Percentiles rank a stretch among this genome's conserved stretches.
Evolutionary conservation across 1,140 invertebrate genomes (phyloP).

Genomic region (Lethrus apterus): DNA sequence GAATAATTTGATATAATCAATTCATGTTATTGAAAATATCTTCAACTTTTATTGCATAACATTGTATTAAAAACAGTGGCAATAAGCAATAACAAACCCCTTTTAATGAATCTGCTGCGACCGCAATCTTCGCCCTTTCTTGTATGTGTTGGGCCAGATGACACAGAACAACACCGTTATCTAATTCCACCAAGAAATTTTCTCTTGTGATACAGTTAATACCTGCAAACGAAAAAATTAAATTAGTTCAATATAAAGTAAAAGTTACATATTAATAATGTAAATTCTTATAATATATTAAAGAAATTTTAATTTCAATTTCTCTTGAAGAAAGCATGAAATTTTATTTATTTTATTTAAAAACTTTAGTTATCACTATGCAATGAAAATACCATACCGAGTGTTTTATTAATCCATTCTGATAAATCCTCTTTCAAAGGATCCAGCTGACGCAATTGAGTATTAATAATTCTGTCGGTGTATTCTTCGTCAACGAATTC

Average conservation of each 20-base stretch:
- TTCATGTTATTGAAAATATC: too few relatives aligned
- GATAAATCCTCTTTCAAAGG: slow-evolving; percentile 78
- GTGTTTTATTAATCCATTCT: slow-evolving; percentile 79
- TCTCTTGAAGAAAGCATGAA: too few relatives aligned
- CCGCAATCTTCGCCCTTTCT: slow-evolving; percentile 56
- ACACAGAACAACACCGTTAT: slow-evolving; percentile 74
- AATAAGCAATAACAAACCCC: slow-evolving; percentile 46
- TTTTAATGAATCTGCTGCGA: slow-evolving; percentile 53
- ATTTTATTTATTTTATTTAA: too few relatives aligned
- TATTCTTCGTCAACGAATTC: slow-evolving; percentile 50
- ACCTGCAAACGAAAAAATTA: slow-evolving; percentile 46
- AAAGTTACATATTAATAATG: too few relatives aligned
- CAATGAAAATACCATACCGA: too few relatives aligned
- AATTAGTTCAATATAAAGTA: background rate
- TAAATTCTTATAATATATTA: too few relatives aligned
- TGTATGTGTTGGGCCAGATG: slow-evolving; percentile 69
- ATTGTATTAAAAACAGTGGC: background rate
- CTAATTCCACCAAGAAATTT: slow-evolving; percentile 70
- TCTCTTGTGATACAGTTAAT: slow-evolving; percentile 65
- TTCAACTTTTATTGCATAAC: too few relatives aligned
- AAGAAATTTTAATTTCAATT: too few relatives aligned
- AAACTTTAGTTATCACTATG: too few relatives aligned
- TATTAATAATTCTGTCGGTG: slow-evolving; percentile 64
- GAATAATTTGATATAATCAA: too few relatives aligned
- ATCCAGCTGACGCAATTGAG: slow-evolving; percentile 69